Evolutionary conservation across 2,888 invertebrate species (phyloP), one percentile per base, ranked within the genome.

Genomic region (Leptopilina syphax): DNA sequence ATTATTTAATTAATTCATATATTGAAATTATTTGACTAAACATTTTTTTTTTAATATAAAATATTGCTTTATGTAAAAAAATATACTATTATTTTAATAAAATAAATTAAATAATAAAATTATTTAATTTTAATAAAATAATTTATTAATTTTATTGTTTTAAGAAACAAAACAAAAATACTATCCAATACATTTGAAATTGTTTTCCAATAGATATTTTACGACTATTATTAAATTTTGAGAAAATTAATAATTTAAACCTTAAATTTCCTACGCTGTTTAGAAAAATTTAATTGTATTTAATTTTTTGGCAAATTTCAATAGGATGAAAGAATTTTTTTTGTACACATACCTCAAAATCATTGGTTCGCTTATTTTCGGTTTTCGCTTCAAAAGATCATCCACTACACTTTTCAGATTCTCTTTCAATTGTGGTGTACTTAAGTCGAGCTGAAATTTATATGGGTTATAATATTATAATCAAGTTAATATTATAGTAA

Each of bases 361-460:
- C 87, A 97, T 97, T 18, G 93, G 92, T 0, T 95, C 96, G 44
- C 93, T 93, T 82, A 95, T 93, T 87, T 94, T 96, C 0, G 97
- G 96, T 81, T 95, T 94, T 77, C 93, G 92, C 0, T 90, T 88
- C 87, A 95, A 93, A 44, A 97, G 89, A 89, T 96, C 95, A 83
- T 94, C 93, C 7, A 97, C 85, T 18, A 97, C 86, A 0, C 93
- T 92, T 70, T 91, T 92, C 83, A 97, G 94, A 90, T 98, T 98
- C 82, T 95, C 95, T 86, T 96, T 96, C 65, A 98, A 92, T 76
- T 95, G 93, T 81, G 94, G 92, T 0, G 92, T 88, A 9, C 95
- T 95, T 97, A 97, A 97, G 85, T 95, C 92, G 65, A 97, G 90
- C 96, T 96, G 91, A 81, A 93, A 60, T 3, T 8, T 18, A 60